Percentiles rank a stretch among this genome's conserved stretches.
These are phyloP conservation scores for Oreotrochilus melanogaster DNA, from an alignment of 2,113 vertebrate genomes.

Conservation along the genomic window DNA sequence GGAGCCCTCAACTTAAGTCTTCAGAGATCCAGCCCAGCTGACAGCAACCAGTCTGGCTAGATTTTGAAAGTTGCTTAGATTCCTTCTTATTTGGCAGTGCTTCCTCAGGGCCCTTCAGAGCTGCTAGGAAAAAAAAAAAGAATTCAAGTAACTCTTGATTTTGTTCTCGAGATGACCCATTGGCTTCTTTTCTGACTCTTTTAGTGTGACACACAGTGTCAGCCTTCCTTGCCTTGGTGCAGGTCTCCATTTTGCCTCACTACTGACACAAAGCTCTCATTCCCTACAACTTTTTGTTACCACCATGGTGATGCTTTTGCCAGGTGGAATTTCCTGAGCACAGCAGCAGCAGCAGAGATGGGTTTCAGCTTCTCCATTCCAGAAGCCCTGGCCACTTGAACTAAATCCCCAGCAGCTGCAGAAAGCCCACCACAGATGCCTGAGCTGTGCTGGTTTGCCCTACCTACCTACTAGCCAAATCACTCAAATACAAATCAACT, in stretches of 20 bases:
- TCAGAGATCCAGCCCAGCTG: not conserved
- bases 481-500: not conserved
- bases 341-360: not conserved
- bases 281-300: not conserved
- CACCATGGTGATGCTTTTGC: not conserved
- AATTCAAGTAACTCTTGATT: not conserved
- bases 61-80: not conserved
- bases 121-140: not conserved
- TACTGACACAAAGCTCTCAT: not conserved
- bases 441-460: not conserved
- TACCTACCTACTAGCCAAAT: not conserved
- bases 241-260: not conserved
- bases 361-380: not conserved
- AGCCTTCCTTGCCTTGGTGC: not conserved
- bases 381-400: not conserved
- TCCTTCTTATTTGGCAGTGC: not conserved
- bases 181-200: not conserved
- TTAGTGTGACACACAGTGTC: not conserved
- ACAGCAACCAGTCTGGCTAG: not conserved
- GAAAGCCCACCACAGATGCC: not conserved
- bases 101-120: not conserved
- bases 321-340: not conserved
- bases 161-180: accelerated
- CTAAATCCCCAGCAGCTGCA: slow-evolving; percentile 1
- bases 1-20: not conserved